Percentiles rank a stretch among this genome's conserved stretches.
Evolutionary conservation across 2,113 vertebrate genomes (phyloP).

Genomic region (Crotalus horridus): DNA sequence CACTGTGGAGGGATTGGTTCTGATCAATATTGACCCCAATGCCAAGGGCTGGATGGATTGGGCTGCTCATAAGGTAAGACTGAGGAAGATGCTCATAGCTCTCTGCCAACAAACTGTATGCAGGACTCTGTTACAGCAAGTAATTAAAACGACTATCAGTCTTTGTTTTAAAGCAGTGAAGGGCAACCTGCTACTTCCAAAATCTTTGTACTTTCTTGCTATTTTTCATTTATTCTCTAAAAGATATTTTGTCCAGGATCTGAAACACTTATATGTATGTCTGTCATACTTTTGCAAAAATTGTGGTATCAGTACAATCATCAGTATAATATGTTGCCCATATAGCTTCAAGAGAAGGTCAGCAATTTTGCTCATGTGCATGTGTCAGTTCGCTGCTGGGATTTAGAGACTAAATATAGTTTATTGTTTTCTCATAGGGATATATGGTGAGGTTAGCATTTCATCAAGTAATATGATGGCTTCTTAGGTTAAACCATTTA

Average conservation of each 20-base stretch:
- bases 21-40: conserved; percentile 87
- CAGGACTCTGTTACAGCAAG: background rate
- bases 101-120: background rate
- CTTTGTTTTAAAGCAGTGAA: background rate
- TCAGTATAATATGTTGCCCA: background rate
- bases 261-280: background rate
- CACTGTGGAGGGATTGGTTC: conserved; percentile 85
- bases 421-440: background rate
- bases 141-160: background rate
- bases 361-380: background rate
- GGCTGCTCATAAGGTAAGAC: conserved; percentile 86
- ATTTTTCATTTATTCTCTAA: background rate
- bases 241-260: background rate
- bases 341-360: background rate
- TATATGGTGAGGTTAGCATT: background rate
- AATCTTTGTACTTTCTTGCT: background rate
- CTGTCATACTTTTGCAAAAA: background rate
- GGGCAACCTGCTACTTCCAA: background rate
- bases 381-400: no score
- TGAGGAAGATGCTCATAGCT: background rate
- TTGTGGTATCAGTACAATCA: no score
- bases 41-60: conserved; percentile 91
- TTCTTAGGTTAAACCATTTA: background rate
- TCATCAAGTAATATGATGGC: background rate
- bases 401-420: background rate